phyloP scores from a whole-genome alignment of 2,113 vertebrate genomes.

The Pseudopipra pipra region DNA sequence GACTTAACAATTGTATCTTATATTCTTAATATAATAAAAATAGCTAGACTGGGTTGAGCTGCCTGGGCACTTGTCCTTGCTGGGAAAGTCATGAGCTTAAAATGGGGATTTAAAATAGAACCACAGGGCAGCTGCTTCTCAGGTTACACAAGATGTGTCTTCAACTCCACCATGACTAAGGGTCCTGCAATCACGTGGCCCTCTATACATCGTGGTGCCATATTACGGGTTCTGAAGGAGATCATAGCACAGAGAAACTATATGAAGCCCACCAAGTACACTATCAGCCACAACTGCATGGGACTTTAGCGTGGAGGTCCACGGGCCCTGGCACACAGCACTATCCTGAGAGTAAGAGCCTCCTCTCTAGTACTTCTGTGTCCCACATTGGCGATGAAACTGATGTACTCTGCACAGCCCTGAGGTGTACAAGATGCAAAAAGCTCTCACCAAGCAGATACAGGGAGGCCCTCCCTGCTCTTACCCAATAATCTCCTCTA shows the following conservation, averaged over 20 bases:
- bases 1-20: background rate
- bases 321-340: background rate
- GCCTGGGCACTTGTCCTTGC: background rate
- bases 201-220: background rate
- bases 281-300: background rate
- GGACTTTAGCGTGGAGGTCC: background rate
- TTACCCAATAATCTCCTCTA: background rate
- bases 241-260: background rate
- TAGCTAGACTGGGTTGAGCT: background rate
- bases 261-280: background rate
- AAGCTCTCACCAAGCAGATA: background rate
- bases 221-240: background rate
- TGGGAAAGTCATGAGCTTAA: background rate
- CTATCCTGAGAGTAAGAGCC: background rate
- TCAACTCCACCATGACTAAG: background rate
- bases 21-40: background rate
- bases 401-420: background rate
- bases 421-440: background rate
- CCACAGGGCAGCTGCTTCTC: background rate
- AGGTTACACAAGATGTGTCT: background rate
- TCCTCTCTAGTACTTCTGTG: background rate
- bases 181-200: background rate
- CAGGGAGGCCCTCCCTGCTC: background rate
- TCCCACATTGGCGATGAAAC: background rate
- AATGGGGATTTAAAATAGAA: background rate